A percentile compares a stretch with the other conserved stretches of the same genome.
phyloP scores from a whole-genome alignment of 1,140 invertebrate species.

The Penaeus chinensis region DNA sequence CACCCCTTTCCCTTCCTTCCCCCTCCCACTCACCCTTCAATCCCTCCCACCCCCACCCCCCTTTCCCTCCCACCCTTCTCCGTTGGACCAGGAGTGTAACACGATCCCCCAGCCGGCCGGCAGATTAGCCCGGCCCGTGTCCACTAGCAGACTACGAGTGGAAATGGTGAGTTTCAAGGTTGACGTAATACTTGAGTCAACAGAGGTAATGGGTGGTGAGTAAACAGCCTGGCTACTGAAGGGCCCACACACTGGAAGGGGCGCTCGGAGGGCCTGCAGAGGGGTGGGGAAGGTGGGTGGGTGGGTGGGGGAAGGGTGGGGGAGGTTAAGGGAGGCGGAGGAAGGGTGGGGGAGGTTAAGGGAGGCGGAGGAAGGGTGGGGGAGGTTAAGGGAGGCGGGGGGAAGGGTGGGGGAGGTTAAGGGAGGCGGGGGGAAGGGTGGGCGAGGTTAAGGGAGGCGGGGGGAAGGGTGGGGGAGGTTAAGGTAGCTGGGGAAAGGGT shows the following conservation, averaged over 20 bases:
- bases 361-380: too few relatives aligned
- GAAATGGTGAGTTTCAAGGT: slow-evolving; percentile 49
- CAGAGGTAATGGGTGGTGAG: slow-evolving; percentile 54
- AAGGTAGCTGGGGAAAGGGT: too few relatives aligned
- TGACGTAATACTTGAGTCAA: slow-evolving; percentile 60
- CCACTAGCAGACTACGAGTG: slow-evolving; percentile 49
- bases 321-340: too few relatives aligned
- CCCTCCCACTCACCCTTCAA: not conserved
- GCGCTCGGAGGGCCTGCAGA: too few relatives aligned
- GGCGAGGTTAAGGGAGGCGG: too few relatives aligned
- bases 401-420: too few relatives aligned
- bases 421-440: too few relatives aligned
- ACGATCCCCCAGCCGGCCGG: slow-evolving; percentile 37
- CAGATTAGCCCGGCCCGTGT: slow-evolving; percentile 57
- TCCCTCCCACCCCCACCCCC: not conserved
- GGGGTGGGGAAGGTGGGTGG: too few relatives aligned
- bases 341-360: too few relatives aligned
- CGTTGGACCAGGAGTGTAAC: slow-evolving; percentile 40
- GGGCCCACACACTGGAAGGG: slow-evolving; percentile 20
- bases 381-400: not conserved
- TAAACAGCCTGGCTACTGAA: slow-evolving; percentile 50
- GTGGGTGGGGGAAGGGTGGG: too few relatives aligned
- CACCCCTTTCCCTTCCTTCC: not conserved
- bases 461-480: too few relatives aligned
- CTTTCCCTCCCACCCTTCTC: not conserved